Conservation (phyloP, 2,888 invertebrate genomes). For the Trichogramma dendrolimi region DNA sequence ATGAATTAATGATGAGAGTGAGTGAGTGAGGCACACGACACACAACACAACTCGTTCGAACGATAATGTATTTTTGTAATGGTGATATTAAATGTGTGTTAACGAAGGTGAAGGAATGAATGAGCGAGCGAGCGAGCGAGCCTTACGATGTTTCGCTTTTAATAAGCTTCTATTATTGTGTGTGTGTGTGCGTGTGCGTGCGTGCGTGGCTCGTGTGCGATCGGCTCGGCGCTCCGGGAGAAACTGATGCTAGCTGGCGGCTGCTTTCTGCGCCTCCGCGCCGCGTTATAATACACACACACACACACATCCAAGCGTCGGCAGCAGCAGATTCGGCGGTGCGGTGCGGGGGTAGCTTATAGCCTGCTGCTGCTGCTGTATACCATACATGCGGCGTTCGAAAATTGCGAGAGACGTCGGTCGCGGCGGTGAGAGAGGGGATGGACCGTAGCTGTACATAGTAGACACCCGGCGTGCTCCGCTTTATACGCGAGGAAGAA, state of each 20-base stretch:
- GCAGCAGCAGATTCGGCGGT: too few relatives aligned
- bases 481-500: too few relatives aligned
- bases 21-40: background rate
- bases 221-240: conserved; percentile 29
- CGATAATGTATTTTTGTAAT: background rate
- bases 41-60: background rate
- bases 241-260: conserved; percentile 15
- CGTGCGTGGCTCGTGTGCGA: conserved; percentile 29
- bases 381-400: too few relatives aligned
- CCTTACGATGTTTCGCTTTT: background rate
- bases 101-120: background rate
- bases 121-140: background rate
- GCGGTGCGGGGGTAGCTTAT: too few relatives aligned
- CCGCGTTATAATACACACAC: too few relatives aligned
- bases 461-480: too few relatives aligned
- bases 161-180: too few relatives aligned
- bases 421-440: background rate
- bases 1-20: too few relatives aligned
- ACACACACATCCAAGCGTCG: too few relatives aligned
- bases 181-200: conserved; percentile 21
- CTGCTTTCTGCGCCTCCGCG: conserved; percentile 34
- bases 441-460: too few relatives aligned
- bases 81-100: background rate
- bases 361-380: too few relatives aligned
- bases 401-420: too few relatives aligned